phyloP scores from a whole-genome alignment of 2,797 vertebrate species.

The Acanthornis magna region DNA sequence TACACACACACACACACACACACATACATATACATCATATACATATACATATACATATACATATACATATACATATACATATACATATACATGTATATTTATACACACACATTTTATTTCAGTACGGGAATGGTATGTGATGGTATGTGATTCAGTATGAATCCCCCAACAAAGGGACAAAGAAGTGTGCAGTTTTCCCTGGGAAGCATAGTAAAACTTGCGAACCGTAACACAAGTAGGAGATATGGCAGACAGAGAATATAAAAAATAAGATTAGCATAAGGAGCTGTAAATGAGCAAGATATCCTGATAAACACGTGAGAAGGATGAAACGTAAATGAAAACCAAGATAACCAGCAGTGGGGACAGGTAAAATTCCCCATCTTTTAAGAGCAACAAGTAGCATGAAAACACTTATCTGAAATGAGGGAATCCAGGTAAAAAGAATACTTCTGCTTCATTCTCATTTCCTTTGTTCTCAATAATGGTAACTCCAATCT shows the following conservation, averaged over 20 bases:
- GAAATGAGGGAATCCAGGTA: background rate
- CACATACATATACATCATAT: too few relatives aligned
- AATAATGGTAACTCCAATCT: background rate
- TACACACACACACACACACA: too few relatives aligned
- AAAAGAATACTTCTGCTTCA: background rate
- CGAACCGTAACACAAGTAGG: background rate
- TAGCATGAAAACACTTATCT: background rate
- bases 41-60: fast-evolving
- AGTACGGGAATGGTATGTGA: background rate
- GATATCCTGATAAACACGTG: background rate
- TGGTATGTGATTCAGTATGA: too few relatives aligned
- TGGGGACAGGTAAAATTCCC: background rate
- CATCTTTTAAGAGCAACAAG: background rate
- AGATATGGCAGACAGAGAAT: background rate
- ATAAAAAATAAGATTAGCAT: background rate
- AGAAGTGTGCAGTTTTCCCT: background rate
- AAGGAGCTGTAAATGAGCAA: background rate
- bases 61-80: fast-evolving
- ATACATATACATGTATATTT: too few relatives aligned
- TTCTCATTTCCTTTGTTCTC: background rate
- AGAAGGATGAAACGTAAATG: background rate
- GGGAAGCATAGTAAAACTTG: background rate
- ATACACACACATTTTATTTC: background rate
- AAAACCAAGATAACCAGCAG: background rate
- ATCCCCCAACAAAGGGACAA: background rate